Conservation (phyloP, 2,113 vertebrate genomes). For the Megaleporinus macrocephalus region DNA sequence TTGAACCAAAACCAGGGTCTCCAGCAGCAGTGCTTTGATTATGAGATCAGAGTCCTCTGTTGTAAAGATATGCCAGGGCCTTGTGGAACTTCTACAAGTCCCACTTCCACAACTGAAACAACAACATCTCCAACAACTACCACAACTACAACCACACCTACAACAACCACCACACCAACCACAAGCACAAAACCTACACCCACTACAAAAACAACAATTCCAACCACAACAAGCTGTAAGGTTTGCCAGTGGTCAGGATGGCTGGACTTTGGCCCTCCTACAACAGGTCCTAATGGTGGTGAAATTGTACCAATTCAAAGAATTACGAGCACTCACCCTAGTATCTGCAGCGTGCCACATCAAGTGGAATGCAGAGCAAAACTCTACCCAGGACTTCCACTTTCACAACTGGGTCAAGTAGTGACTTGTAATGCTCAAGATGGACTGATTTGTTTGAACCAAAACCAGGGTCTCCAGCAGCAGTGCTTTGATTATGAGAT, state of each 20-base stretch:
- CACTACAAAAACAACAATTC: neutral
- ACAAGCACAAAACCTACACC: neutral
- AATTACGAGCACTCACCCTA: constrained; percentile 28
- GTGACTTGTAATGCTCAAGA: constrained; percentile 46
- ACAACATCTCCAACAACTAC: neutral
- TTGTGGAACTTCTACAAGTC: too few species aligned
- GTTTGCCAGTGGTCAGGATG: constrained; percentile 25
- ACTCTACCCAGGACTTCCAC: constrained; percentile 3
- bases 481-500: constrained; percentile 68
- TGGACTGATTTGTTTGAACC: constrained; percentile 65
- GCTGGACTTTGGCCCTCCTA: constrained; percentile 38
- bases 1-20: too few species aligned
- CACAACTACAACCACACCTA: too few species aligned
- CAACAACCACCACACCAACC: neutral
- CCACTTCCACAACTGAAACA: neutral
- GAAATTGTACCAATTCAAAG: constrained; percentile 45
- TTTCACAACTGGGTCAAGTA: constrained; percentile 59
- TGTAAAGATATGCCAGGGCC: too few species aligned
- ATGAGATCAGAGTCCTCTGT: too few species aligned
- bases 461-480: constrained; percentile 55
- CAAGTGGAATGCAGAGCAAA: constrained; percentile 51
- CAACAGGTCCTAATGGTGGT: constrained; percentile 44
- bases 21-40: too few species aligned
- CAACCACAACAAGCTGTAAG: constrained; percentile 10
- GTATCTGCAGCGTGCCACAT: constrained; percentile 34